Evolutionary conservation across 2,797 vertebrate genomes (phyloP).

Genomic region (Todus mexicanus): DNA sequence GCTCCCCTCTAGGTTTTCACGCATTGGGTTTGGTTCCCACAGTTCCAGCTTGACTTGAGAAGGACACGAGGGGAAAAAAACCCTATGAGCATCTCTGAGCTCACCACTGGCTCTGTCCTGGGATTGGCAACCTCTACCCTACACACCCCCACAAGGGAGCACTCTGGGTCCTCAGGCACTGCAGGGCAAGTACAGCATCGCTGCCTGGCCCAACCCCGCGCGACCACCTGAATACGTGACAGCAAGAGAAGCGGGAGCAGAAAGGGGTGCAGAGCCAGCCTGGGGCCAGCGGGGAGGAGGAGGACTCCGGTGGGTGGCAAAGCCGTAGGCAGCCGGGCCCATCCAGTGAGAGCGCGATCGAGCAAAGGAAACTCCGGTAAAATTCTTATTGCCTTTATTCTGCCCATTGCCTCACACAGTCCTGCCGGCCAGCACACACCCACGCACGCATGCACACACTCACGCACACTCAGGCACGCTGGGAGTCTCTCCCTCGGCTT

Average conservation of each 20-base stretch:
- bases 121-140: background rate
- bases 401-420: conserved; percentile 66
- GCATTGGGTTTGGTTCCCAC: background rate
- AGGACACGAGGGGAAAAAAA: background rate
- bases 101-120: no score
- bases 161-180: fast-evolving
- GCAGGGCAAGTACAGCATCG: background rate
- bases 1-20: background rate
- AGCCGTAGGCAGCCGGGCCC: background rate
- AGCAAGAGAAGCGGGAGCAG: background rate
- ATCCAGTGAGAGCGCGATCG: background rate
- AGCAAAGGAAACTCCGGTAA: conserved; percentile 63
- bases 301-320: background rate
- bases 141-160: fast-evolving
- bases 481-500: conserved; percentile 65
- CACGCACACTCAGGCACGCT: conserved; percentile 72
- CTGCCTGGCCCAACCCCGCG: background rate
- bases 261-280: background rate
- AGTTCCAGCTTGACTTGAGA: background rate
- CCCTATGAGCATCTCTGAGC: background rate
- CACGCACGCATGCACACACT: conserved; percentile 60
- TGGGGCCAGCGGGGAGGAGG: background rate
- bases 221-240: background rate
- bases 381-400: conserved; percentile 83
- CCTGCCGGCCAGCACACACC: conserved; percentile 68